A percentile compares a stretch with the other conserved stretches of the same genome.
Conservation (phyloP, 2,113 vertebrate species). For the Galbula dea region DNA sequence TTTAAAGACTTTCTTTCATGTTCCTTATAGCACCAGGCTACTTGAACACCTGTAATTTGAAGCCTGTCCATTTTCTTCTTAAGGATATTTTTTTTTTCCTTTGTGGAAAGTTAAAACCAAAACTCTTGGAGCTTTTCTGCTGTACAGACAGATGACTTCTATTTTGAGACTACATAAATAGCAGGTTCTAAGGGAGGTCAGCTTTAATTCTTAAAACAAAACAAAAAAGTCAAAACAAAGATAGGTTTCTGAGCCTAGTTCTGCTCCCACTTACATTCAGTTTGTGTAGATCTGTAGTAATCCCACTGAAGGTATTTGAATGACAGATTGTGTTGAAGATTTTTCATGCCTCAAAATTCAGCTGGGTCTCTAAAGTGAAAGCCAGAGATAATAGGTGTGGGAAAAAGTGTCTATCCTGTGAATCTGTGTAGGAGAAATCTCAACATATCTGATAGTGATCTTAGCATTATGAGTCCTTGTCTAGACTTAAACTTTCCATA, state of each 20-base stretch:
- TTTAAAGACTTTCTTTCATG: not conserved
- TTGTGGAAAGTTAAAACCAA: not conserved
- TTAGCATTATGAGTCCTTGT: rapidly evolving
- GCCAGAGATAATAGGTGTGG: not conserved
- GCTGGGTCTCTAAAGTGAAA: not conserved
- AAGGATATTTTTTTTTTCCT: not conserved
- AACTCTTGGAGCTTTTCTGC: not conserved
- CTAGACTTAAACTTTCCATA: not conserved
- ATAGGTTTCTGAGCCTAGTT: not conserved
- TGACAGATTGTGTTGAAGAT: no score
- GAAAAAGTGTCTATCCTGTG: rapidly evolving
- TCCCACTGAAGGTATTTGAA: not conserved
- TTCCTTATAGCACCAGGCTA: not conserved
- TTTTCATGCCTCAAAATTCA: not conserved
- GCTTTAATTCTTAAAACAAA: not conserved
- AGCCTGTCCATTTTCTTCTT: not conserved
- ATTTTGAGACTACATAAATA: constrained; percentile 8
- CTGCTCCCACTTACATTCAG: rapidly evolving
- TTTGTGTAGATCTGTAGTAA: not conserved
- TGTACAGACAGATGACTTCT: not conserved
- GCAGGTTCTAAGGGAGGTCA: not conserved
- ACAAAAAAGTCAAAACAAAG: not conserved
- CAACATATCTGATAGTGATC: rapidly evolving
- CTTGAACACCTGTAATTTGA: constrained; percentile 27
- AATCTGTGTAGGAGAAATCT: not conserved